Evolutionary conservation across 2,888 invertebrate genomes (phyloP).

Genomic region (Eupeodes luniger): DNA sequence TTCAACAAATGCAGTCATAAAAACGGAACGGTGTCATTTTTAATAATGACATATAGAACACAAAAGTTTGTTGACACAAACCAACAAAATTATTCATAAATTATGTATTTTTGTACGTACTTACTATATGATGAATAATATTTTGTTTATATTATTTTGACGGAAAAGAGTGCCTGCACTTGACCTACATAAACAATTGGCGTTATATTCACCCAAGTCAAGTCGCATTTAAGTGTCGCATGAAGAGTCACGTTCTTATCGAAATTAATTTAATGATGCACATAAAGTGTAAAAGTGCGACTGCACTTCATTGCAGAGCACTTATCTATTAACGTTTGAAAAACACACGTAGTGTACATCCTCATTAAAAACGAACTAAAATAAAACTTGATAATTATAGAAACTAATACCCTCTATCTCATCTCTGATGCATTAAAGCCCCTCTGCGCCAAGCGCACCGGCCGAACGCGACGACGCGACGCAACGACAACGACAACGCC

Average conservation of each 20-base stretch:
- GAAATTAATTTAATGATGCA: constrained; percentile 72
- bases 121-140: constrained; percentile 41
- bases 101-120: constrained; percentile 2
- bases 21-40: constrained; percentile 18
- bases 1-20: constrained; percentile 12
- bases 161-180: constrained; percentile 66
- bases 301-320: constrained; percentile 45
- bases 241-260: constrained; percentile 70
- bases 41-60: constrained; percentile 32
- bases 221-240: constrained; percentile 51
- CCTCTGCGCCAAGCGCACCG: neutral
- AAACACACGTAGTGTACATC: constrained; percentile 36
- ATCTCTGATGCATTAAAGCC: neutral
- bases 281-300: constrained; percentile 52
- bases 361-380: neutral
- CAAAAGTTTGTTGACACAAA: constrained; percentile 58
- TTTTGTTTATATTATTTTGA: constrained; percentile 41
- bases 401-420: constrained; percentile 25
- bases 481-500: neutral
- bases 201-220: constrained; percentile 59
- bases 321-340: constrained; percentile 55
- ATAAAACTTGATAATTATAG: constrained; percentile 59
- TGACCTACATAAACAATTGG: constrained; percentile 66
- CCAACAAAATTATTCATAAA: constrained; percentile 55
- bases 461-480: neutral